phyloP scores from a whole-genome alignment of 2,797 vertebrate species.

The Chrysocyon brachyurus region DNA sequence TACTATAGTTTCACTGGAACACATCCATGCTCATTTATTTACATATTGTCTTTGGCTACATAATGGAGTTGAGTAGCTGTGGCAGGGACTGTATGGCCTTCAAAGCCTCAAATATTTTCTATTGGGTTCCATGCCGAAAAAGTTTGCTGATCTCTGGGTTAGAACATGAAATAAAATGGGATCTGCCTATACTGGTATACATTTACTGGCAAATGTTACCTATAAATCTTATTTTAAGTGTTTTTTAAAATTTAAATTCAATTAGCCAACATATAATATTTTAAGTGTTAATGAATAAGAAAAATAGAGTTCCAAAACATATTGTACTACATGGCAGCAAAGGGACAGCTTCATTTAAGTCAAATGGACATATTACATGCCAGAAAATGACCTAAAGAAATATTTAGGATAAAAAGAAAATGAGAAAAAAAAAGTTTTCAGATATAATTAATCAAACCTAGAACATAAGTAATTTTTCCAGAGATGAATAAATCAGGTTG shows the following conservation, averaged over 20 bases:
- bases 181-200: background rate
- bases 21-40: background rate
- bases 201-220: background rate
- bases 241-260: too few relatives aligned
- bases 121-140: background rate
- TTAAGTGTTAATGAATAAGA: background rate
- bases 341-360: background rate
- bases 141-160: background rate
- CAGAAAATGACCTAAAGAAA: slow-evolving; percentile 22
- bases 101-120: background rate
- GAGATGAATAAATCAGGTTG: background rate
- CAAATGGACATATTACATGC: background rate
- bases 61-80: background rate
- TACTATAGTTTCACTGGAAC: background rate
- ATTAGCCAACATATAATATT: too few relatives aligned
- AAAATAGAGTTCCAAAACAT: background rate
- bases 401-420: background rate
- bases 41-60: background rate
- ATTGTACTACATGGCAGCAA: background rate
- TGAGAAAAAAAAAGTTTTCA: background rate
- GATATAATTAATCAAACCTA: background rate
- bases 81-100: background rate
- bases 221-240: background rate
- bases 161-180: background rate
- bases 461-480: background rate